Base-by-base conservation (phyloP, 2,888 invertebrate genomes). In the Parochlus steinenii region DNA sequence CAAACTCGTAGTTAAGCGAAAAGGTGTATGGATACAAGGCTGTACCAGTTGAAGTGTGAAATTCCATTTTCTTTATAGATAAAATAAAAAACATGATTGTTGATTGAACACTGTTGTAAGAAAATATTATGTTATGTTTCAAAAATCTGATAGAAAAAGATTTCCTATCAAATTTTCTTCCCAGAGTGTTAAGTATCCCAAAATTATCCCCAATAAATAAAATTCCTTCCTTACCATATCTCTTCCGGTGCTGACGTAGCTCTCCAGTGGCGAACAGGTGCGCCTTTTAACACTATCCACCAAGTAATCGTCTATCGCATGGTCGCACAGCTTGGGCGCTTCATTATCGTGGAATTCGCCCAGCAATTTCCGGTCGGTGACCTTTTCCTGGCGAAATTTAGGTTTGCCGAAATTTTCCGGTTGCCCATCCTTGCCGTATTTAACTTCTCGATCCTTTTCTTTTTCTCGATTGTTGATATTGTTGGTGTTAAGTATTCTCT, bases 311-410 rank as follows among this genome's bases (percentile, higher is more conserved):
- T 80, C 62, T 2, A 79, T 71, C 10, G 76, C 76, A 48, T 86
- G 85, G 43, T 85, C 85, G 55, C 86, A 86, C 33, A 86, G 62
- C 46, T 73, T 71, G 4, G 86, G 86, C 29, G 78, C 71, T 45
- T 75, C 74, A 42, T 65, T 63, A 55, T 79, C 79, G 51, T 79
- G 81, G 57, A 72, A 77, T 48, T 73, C 75, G 31, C 76, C 74
- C 44, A 80, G 62, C 31, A 71, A 55, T 15, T 54, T 54, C 16
- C 60, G 47, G 45, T 57, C 58, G 37, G 55, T 53, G 8, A 18
- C n/a, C 8, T 27, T 31, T 4, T 36, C 19, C 7, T 20, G 28
- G 24, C 33, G 28, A 17, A 23, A 30, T 22, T 23, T 29, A 8
- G 18, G 16, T 25, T 31, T 37, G 5, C 31, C 27, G 27, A 25